These are phyloP conservation scores for Calameuta pallipes DNA, from an alignment of 2,888 invertebrate genomes.

Conservation along the genomic window DNA sequence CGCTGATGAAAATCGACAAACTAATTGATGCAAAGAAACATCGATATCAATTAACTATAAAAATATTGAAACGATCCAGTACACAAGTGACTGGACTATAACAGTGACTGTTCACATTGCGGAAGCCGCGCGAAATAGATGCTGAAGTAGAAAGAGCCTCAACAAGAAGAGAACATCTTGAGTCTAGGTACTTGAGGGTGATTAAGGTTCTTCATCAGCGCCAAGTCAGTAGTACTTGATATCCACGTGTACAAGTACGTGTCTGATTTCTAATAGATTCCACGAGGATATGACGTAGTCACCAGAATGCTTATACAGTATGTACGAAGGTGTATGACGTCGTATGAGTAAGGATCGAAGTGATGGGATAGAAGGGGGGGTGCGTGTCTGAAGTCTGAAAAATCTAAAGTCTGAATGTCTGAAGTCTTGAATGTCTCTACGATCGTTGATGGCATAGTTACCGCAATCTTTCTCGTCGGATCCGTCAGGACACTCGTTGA, in stretches of 20 bases:
- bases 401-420: not conserved
- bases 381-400: not conserved
- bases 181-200: not conserved
- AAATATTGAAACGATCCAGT: not conserved
- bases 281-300: not conserved
- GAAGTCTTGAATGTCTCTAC: not conserved
- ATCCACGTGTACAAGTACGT: not conserved
- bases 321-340: not conserved
- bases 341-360: not conserved
- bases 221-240: not conserved
- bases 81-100: not conserved
- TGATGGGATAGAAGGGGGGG: not conserved
- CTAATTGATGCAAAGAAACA: not conserved
- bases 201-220: not conserved
- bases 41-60: not conserved
- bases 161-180: not conserved
- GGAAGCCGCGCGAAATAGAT: not conserved
- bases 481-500: slow-evolving; percentile 71
- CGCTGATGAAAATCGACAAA: not conserved
- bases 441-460: slow-evolving; percentile 50
- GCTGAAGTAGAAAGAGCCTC: not conserved
- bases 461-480: slow-evolving; percentile 71
- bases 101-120: not conserved
- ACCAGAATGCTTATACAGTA: not conserved
- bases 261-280: not conserved